Evolutionary conservation across 2,797 vertebrate species (phyloP).

Genomic region (Oryzias dopingdopingensis): DNA sequence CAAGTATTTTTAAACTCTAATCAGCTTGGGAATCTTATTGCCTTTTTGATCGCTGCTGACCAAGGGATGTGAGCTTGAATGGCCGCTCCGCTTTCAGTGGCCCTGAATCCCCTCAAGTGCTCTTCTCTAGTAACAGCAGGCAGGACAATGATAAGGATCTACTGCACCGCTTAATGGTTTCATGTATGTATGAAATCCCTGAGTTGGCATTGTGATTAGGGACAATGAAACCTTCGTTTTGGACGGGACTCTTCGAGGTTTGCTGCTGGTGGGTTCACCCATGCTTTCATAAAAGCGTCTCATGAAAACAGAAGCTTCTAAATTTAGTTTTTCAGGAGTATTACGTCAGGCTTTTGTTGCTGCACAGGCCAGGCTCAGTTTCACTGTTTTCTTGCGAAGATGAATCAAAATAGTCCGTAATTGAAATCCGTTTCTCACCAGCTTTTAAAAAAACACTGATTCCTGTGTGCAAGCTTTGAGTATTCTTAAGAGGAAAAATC

Average conservation of each 20-base stretch:
- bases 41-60: constrained; percentile 36
- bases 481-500: too few species aligned
- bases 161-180: constrained; percentile 48
- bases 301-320: constrained; percentile 15
- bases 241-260: constrained; percentile 22
- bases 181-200: constrained; percentile 55
- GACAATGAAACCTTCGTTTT: constrained; percentile 17
- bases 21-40: constrained; percentile 30
- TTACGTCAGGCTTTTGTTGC: constrained; percentile 18
- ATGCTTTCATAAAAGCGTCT: constrained; percentile 34
- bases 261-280: constrained; percentile 11
- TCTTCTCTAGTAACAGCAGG: constrained; percentile 58
- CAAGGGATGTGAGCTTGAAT: constrained; percentile 21
- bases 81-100: constrained; percentile 47
- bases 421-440: constrained; percentile 4
- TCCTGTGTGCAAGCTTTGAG: constrained; percentile 11
- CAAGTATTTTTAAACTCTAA: constrained; percentile 42
- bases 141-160: constrained; percentile 57
- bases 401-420: neutral
- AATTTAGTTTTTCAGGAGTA: constrained; percentile 29
- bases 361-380: constrained; percentile 3
- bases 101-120: constrained; percentile 62
- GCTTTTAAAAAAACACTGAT: constrained; percentile 12
- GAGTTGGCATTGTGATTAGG: constrained; percentile 18
- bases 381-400: neutral